These are phyloP conservation scores for Phasianus colchicus DNA, from an alignment of 2,113 vertebrate species.

Conservation along the genomic window DNA sequence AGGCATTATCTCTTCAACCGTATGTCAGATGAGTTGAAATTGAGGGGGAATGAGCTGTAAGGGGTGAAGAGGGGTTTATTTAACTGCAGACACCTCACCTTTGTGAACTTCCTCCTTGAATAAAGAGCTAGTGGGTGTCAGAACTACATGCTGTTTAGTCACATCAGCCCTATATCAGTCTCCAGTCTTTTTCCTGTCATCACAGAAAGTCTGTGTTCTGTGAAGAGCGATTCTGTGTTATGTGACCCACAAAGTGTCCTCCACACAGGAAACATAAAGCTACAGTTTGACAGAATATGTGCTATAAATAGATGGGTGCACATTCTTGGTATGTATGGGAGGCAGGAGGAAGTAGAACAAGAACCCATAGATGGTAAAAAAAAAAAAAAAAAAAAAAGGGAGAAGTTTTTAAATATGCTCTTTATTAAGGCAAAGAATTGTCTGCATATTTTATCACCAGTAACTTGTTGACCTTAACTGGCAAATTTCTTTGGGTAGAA, in stretches of 20 bases:
- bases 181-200: not conserved
- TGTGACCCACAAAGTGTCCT: not conserved
- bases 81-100: not conserved
- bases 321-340: not conserved
- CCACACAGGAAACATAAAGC: not conserved
- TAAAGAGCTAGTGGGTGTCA: not conserved
- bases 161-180: not conserved
- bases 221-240: not conserved
- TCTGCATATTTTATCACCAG: not conserved
- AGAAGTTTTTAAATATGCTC: not conserved
- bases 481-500: not conserved
- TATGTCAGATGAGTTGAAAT: not conserved
- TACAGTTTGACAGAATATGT: not conserved
- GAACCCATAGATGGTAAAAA: not conserved
- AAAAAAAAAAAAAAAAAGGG: not conserved
- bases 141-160: not conserved
- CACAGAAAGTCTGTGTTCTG: not conserved
- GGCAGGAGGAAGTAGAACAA: not conserved
- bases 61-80: not conserved
- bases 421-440: not conserved
- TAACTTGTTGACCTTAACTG: not conserved
- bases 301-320: not conserved
- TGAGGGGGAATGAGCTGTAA: not conserved
- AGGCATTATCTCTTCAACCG: not conserved
- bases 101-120: not conserved